phyloP scores from a whole-genome alignment of 2,797 vertebrate genomes.

The Myotis pilosus region DNA sequence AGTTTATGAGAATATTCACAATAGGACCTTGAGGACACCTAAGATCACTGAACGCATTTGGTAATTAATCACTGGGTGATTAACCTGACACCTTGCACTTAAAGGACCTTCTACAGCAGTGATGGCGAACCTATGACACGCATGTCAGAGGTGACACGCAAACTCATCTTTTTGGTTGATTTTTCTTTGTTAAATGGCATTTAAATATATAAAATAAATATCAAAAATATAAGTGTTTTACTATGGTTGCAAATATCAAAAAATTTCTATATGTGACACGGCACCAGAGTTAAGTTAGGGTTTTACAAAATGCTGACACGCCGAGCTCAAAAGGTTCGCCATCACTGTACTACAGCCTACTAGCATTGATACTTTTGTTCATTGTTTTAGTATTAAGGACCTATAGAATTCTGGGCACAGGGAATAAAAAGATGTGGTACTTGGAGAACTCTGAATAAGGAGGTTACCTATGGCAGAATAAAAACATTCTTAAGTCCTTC shows the following conservation, averaged over 20 bases:
- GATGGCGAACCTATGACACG: no score
- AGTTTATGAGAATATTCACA: constrained; percentile 36
- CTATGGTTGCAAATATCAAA: no score
- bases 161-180: no score
- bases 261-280: no score
- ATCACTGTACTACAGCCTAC: not conserved
- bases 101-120: not conserved
- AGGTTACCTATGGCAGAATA: constrained; percentile 47
- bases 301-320: no score
- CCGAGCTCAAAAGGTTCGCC: no score
- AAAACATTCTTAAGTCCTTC: constrained; percentile 64
- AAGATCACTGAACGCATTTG: constrained; percentile 45
- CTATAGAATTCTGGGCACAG: not conserved
- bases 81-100: not conserved
- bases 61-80: constrained; percentile 5
- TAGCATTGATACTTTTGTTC: constrained; percentile 14
- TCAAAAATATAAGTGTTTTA: no score
- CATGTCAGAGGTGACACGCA: no score
- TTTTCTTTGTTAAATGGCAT: no score
- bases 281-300: no score
- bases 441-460: constrained; percentile 28
- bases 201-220: no score
- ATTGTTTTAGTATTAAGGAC: constrained; percentile 33
- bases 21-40: not conserved
- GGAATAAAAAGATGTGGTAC: constrained; percentile 39